phyloP scores from a whole-genome alignment of 2,797 vertebrate genomes.

The Acipenser transmontanus region DNA sequence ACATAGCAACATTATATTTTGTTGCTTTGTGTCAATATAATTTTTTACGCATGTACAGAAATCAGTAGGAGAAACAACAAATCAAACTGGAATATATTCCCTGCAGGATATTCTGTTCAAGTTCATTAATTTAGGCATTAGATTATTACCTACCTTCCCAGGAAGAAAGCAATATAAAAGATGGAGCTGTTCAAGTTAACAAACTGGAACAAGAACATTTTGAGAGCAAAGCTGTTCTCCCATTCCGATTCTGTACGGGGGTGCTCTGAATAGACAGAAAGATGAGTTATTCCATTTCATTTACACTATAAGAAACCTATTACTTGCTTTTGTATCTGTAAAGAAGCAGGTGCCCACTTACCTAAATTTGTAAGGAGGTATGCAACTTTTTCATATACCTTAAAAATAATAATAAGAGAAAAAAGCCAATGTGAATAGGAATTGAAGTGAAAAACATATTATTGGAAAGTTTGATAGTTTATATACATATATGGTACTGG shows the following conservation, averaged over 20 bases:
- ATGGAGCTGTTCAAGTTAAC: slow-evolving; percentile 98
- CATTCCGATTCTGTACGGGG: slow-evolving; percentile 95
- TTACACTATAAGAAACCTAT: no score
- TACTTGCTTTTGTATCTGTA: not conserved
- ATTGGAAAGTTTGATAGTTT: not conserved
- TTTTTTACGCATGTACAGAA: not conserved
- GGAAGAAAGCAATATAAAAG: slow-evolving; percentile 97
- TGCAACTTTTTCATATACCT: slow-evolving; percentile 98
- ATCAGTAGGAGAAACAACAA: not conserved
- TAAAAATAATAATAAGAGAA: not conserved
- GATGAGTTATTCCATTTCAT: not conserved
- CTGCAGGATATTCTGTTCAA: slow-evolving; percentile 4
- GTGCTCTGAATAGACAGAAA: slow-evolving; percentile 66
- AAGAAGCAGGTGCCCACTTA: slow-evolving; percentile 50
- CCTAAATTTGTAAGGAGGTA: slow-evolving; percentile 93
- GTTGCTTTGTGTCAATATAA: not conserved
- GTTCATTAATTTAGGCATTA: no score
- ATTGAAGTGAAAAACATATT: not conserved
- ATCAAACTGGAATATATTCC: slow-evolving; percentile 22
- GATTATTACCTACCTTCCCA: slow-evolving; percentile 75
- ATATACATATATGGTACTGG: no score
- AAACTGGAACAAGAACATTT: slow-evolving; percentile 99
- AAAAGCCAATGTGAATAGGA: not conserved
- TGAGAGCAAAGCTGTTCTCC: slow-evolving; percentile 98
- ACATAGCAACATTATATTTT: not conserved